phyloP scores from a whole-genome alignment of 2,797 vertebrate species.

The Pangasius macronema region DNA sequence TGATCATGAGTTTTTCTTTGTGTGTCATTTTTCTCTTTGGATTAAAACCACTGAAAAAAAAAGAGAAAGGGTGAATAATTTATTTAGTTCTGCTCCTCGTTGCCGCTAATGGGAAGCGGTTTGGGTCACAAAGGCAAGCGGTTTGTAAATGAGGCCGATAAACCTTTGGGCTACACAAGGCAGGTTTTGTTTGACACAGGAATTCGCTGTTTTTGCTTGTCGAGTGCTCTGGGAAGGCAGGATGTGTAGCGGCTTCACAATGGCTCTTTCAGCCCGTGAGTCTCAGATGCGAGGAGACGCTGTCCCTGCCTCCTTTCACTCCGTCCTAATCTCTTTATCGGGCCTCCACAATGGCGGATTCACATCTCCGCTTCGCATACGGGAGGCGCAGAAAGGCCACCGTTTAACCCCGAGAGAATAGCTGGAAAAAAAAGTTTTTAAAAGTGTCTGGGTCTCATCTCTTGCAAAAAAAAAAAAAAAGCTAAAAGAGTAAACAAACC shows the following conservation, averaged over 20 bases:
- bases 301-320: constrained; percentile 81
- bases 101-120: constrained; percentile 78
- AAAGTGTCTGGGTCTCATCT: constrained; percentile 24
- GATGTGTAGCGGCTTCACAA: constrained; percentile 86
- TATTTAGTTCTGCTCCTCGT: constrained; percentile 79
- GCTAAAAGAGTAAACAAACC: constrained; percentile 41
- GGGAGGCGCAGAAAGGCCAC: constrained; percentile 39
- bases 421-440: not conserved
- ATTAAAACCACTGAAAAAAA: constrained; percentile 59
- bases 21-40: constrained; percentile 48
- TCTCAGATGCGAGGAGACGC: constrained; percentile 83
- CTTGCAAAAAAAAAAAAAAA: not conserved
- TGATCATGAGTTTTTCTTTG: constrained; percentile 34
- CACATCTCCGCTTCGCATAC: constrained; percentile 55
- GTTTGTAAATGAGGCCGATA: constrained; percentile 88
- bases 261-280: constrained; percentile 79
- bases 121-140: constrained; percentile 82
- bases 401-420: constrained; percentile 22
- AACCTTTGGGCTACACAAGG: constrained; percentile 80
- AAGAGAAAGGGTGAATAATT: constrained; percentile 73
- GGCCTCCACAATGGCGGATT: constrained; percentile 81
- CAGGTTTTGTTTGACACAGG: constrained; percentile 85
- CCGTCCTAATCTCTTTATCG: constrained; percentile 83
- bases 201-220: constrained; percentile 83
- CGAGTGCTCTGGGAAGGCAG: constrained; percentile 84